A percentile compares a stretch with the other conserved stretches of the same genome.
Evolutionary conservation across 2,888 invertebrate species (phyloP).

Genomic region (Girardia tigrina): DNA sequence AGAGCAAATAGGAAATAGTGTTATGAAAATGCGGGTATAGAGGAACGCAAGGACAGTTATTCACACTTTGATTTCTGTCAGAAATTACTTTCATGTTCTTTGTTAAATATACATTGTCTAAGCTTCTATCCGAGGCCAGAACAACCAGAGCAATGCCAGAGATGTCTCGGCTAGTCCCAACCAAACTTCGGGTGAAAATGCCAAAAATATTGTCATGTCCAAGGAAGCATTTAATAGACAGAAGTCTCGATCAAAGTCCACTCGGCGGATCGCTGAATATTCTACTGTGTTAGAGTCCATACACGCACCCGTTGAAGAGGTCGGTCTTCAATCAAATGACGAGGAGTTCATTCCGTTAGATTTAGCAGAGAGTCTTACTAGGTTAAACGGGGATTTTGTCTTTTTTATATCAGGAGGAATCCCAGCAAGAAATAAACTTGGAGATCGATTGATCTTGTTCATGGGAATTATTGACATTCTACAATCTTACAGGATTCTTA

Average conservation of each 20-base stretch:
- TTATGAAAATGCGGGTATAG: too few relatives aligned
- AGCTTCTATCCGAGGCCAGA: background rate
- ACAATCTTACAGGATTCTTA: conserved; percentile 87
- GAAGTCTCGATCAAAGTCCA: conserved; percentile 7
- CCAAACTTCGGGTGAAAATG: background rate
- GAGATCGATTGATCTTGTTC: conserved; percentile 80
- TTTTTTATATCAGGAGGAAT: conserved; percentile 86
- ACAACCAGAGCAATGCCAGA: background rate
- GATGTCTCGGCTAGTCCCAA: background rate
- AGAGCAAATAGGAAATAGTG: too few relatives aligned
- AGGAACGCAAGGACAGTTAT: too few relatives aligned
- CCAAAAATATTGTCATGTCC: background rate
- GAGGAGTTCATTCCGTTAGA: conserved; percentile 73
- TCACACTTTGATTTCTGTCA: too few relatives aligned
- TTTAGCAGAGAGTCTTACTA: too few relatives aligned
- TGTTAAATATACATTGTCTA: too few relatives aligned
- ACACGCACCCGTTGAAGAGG: conserved; percentile 84
- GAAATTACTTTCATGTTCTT: too few relatives aligned
- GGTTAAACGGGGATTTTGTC: too few relatives aligned
- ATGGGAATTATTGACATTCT: conserved; percentile 95
- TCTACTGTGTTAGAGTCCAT: conserved; percentile 97
- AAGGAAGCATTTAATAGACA: background rate
- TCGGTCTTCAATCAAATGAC: conserved; percentile 68
- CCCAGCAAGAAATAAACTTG: conserved; percentile 84
- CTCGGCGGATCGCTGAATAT: conserved; percentile 76